Evolutionary conservation across 2,113 vertebrate species (phyloP), one percentile per base, ranked within the genome.

Genomic region (Verasper variegatus): DNA sequence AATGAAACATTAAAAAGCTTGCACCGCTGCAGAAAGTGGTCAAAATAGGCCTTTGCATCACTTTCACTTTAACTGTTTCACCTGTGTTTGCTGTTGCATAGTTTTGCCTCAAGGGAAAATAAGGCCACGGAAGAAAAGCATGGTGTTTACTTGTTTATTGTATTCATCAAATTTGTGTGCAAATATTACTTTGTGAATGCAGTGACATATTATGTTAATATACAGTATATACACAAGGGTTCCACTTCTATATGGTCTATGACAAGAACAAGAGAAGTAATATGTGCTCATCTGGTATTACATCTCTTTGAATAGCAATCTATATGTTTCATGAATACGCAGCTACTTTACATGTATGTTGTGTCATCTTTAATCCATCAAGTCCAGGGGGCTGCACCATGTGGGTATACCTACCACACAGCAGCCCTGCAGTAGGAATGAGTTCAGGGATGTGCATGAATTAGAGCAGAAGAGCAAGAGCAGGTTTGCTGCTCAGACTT

Each of bases 391-490:
- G 81, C 54, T 83, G 68, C 68, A 64, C 73, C 27, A 24, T 76
- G 71, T 83, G 66, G 74, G 73, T 68, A 65, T 20, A 77, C 74
- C 84, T 81, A 42, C 40, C 0, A 70, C 52, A 60, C 65, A 42
- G 68, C 58, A 78, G 68, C 68, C 66, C 66, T 68, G 59, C 73
- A 82, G 74, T 51, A 47, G 35, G 27, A 40, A 77, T 62, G 78
- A 72, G 81, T 57, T 75, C 77, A 54, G 55, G 71, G 75, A 59
- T 63, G 67, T 24, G 62, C 68, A 89, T 81, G 86, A 92, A 92
- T 79, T 91, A 81, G 85, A 91, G 86, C 91, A 93, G 89, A 94
- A 93, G 71, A 82, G 47, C 20, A 8, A 67, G 51, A 55, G 21
- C 60, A 80, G 68, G 78, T 81, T 85, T 74, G 74, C 68, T 70